Evolutionary conservation across 2,797 vertebrate species (phyloP), one percentile per base, ranked within the genome.

Genomic region (Myiotriccus ornatus): DNA sequence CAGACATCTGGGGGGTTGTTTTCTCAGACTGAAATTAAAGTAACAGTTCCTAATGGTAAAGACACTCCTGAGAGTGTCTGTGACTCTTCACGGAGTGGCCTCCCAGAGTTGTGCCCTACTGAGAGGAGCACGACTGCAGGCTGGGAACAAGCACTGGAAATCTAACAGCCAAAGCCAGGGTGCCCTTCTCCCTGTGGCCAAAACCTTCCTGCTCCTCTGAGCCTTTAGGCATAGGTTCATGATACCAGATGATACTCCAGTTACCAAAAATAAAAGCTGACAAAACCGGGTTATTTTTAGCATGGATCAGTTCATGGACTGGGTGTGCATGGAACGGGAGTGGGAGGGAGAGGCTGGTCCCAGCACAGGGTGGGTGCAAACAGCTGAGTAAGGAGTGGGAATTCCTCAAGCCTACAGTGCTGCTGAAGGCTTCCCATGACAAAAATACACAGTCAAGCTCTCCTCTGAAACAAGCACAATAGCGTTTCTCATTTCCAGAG

Each of bases 51-150:
- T 81, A 10, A 71, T 53, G 12, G 49, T 64, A 69, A 78, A 24
- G 43, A 52, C 39, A 49, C 10, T 37, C 62, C 27, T 30, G 24
- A 60, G 69, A n/a, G 35, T 27, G 75, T 47, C 39, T 59, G 50
- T 22, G 23, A 25, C 35, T 46, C 12, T 65, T 59, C 37, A 39
- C n/a, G 34, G n/a, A 14, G 64, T 35, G n/a, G n/a, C 44, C 32
- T 20, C 7, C 7, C 14, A 41, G 27, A 34, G 28, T 1, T 49
- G 14, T 23, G 46, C 21, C 9, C 0, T 3, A 6, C 23, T 19
- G 32, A 47, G 27, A 56, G 34, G 44, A 34, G 34, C 21, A 30
- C 2, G 2, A 15, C 39, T 32, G 37, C 65, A 78, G 46, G 44
- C 50, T 68, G 55, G 46, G 30, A 39, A 37, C 22, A 35, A 59